A percentile compares a stretch with the other conserved stretches of the same genome.
Evolutionary conservation across 1,140 invertebrate species (phyloP).

Genomic region (Brachionus manjavacas): DNA sequence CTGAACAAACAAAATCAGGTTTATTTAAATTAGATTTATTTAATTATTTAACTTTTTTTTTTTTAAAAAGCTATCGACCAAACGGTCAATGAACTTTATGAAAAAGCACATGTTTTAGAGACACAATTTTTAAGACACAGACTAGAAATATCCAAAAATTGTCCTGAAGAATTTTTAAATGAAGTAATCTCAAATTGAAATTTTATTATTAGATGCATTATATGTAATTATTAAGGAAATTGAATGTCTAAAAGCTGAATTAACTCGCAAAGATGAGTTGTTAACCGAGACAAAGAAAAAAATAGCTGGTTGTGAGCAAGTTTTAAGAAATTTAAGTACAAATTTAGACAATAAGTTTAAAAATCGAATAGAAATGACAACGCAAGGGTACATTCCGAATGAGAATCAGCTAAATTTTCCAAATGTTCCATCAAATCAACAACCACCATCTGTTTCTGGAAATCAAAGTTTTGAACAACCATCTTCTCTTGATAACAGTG

Average conservation of each 20-base stretch:
- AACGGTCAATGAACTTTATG: neutral
- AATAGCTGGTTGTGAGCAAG: neutral
- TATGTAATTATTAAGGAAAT: neutral
- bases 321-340: neutral
- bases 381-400: constrained; percentile 5
- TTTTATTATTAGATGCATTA: neutral
- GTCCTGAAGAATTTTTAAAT: neutral
- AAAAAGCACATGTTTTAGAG: constrained; percentile 7
- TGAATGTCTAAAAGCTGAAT: constrained; percentile 5
- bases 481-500: constrained; percentile 10
- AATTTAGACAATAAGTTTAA: neutral
- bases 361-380: constrained; percentile 36
- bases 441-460: constrained; percentile 7
- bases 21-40: neutral
- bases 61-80: neutral
- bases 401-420: constrained; percentile 4
- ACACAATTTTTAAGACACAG: neutral
- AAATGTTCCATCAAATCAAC: constrained; percentile 22
- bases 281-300: neutral
- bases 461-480: constrained; percentile 29
- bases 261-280: neutral
- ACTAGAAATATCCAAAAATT: constrained; percentile 8
- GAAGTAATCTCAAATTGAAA: neutral
- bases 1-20: constrained; percentile 15
- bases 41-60: neutral